Percentiles rank a stretch among this genome's conserved stretches.
Conservation (phyloP, 92 coral and sea anemone species). For the Zoanthus sansibaricus region DNA sequence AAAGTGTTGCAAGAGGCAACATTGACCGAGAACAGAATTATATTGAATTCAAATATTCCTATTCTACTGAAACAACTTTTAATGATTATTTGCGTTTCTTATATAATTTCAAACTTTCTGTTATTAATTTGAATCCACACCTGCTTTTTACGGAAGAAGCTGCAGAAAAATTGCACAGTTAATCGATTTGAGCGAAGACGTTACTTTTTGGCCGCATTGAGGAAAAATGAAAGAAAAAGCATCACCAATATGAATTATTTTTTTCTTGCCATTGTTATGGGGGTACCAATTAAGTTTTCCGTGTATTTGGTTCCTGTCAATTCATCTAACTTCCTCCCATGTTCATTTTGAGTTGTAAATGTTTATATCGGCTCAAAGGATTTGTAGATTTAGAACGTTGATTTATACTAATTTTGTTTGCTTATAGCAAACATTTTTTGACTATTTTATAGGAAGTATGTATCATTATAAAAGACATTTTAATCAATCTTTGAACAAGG, state of each 20-base stretch:
- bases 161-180: neutral
- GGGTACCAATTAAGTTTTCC: constrained; percentile 9
- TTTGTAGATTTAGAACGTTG: neutral
- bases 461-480: constrained; percentile 8
- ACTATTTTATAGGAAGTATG: constrained; percentile 17
- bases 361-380: neutral
- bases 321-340: neutral
- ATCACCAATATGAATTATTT: neutral
- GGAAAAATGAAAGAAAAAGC: neutral
- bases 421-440: constrained; percentile 12
- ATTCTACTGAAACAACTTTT: constrained; percentile 13
- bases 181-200: neutral
- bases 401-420: constrained; percentile 8
- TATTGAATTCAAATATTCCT: neutral
- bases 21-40: neutral
- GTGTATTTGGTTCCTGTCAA: neutral
- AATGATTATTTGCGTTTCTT: constrained; percentile 22
- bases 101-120: constrained; percentile 2
- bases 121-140: constrained; percentile 8
- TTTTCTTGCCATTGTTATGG: neutral
- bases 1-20: neutral
- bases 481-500: constrained; percentile 5
- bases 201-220: neutral
- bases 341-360: neutral
- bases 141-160: constrained; percentile 2